A percentile compares a stretch with the other conserved stretches of the same genome.
phyloP scores from a whole-genome alignment of 2,113 vertebrate species.

The Ranitomeya variabilis region DNA sequence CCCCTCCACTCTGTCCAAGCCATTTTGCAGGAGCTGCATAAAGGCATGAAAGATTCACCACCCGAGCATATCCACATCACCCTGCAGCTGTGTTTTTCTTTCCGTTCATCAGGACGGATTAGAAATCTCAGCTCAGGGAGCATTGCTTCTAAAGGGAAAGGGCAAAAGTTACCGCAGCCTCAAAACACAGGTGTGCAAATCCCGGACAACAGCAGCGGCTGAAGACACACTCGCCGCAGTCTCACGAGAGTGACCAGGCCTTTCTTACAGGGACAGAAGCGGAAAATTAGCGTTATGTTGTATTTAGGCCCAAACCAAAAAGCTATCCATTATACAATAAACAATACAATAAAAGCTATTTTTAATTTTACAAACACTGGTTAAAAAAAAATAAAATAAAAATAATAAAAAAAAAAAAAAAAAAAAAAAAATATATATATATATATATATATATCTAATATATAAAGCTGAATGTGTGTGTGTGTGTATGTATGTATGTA shows the following conservation, averaged over 20 bases:
- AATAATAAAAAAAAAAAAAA: no score
- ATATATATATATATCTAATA: no score
- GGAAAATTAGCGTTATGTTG: background rate
- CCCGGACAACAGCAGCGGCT: background rate
- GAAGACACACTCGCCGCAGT: background rate
- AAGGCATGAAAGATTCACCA: slow-evolving; percentile 58
- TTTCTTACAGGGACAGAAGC: background rate
- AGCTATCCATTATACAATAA: background rate
- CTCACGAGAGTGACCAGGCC: background rate
- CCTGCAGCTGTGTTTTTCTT: slow-evolving; percentile 48
- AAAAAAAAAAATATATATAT: no score
- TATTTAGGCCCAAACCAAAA: background rate
- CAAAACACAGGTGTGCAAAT: slow-evolving; percentile 43
- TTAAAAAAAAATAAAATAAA: no score
- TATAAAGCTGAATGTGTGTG: no score
- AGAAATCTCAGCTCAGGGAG: slow-evolving; percentile 38
- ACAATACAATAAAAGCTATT: background rate
- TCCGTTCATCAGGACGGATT: slow-evolving; percentile 29
- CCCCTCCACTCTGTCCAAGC: background rate
- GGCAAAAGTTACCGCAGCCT: background rate
- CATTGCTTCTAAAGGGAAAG: background rate
- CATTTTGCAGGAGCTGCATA: slow-evolving; percentile 2
- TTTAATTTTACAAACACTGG: background rate
- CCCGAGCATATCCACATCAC: slow-evolving; percentile 54
- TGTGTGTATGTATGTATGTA: no score